A percentile compares a stretch with the other conserved stretches of the same genome.
These are phyloP conservation scores for Menidia menidia DNA, from an alignment of 2,797 vertebrate species.

Conservation along the genomic window DNA sequence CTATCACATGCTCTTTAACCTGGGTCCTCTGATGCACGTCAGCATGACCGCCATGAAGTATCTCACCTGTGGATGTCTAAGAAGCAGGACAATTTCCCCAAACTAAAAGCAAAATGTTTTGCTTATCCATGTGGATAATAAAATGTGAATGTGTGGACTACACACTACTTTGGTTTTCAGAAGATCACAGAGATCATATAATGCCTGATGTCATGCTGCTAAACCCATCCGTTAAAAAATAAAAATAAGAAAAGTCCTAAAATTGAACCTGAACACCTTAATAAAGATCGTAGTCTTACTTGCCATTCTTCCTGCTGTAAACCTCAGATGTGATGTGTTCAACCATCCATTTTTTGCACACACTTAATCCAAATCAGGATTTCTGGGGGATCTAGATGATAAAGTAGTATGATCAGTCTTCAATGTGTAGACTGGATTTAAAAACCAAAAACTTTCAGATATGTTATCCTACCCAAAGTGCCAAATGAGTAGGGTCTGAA, in stretches of 20 bases:
- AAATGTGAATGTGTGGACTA: not conserved
- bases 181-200: conserved; percentile 4
- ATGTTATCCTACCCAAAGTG: conserved; percentile 33
- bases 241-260: not conserved
- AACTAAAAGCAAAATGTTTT: conserved; percentile 43
- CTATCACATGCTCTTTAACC: conserved; percentile 84
- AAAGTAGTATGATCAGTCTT: not conserved
- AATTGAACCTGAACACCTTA: not conserved
- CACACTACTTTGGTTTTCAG: not conserved
- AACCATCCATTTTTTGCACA: too few relatives aligned
- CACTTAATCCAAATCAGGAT: too few relatives aligned
- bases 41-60: conserved; percentile 79
- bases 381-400: not conserved
- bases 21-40: conserved; percentile 82
- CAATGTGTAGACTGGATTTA: conserved; percentile 1
- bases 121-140: not conserved
- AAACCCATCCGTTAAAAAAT: not conserved
- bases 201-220: not conserved
- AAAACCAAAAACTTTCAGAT: conserved; percentile 1
- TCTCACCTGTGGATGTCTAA: conserved; percentile 79
- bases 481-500: conserved; percentile 38
- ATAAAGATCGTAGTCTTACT: not conserved
- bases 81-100: conserved; percentile 73
- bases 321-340: not conserved
- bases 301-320: not conserved